A percentile compares a stretch with the other conserved stretches of the same genome.
Conservation (phyloP, 2,797 vertebrate species). For the Siniperca undulata region DNA sequence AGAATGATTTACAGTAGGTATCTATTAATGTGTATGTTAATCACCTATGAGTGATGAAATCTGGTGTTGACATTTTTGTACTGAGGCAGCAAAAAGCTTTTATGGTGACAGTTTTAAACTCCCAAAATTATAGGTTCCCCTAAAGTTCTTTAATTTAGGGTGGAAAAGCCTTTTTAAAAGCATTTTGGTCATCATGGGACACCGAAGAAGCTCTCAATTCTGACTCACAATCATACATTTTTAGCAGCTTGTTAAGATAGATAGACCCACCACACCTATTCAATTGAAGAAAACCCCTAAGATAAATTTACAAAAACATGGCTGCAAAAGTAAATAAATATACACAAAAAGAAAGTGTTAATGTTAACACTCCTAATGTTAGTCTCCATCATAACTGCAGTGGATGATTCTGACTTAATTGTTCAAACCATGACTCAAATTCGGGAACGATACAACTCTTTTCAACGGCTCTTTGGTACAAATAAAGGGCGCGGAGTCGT, state of each 20-base stretch:
- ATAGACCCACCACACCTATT: neutral
- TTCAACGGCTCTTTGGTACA: too few relatives aligned
- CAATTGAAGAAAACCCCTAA: neutral
- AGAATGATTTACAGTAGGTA: neutral
- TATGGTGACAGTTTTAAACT: neutral
- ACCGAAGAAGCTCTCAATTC: neutral
- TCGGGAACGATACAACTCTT: too few relatives aligned
- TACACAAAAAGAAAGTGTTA: too few relatives aligned
- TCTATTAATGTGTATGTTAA: neutral
- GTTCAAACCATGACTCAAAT: neutral
- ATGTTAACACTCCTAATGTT: neutral
- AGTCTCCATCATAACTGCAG: conserved; percentile 6
- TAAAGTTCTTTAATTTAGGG: neutral
- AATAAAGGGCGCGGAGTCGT: too few relatives aligned
- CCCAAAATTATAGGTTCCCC: too few relatives aligned
- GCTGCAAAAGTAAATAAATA: neutral
- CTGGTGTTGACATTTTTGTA: neutral
- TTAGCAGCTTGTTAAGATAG: neutral
- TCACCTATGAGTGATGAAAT: neutral
- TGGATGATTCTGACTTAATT: neutral
- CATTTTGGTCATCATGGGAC: neutral
- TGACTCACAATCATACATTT: neutral
- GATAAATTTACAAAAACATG: neutral
- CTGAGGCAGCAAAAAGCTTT: neutral
- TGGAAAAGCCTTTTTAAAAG: neutral